Evolutionary conservation across 2,797 vertebrate genomes (phyloP), one percentile per base, ranked within the genome.

Genomic region (Sebastes itinus): DNA sequence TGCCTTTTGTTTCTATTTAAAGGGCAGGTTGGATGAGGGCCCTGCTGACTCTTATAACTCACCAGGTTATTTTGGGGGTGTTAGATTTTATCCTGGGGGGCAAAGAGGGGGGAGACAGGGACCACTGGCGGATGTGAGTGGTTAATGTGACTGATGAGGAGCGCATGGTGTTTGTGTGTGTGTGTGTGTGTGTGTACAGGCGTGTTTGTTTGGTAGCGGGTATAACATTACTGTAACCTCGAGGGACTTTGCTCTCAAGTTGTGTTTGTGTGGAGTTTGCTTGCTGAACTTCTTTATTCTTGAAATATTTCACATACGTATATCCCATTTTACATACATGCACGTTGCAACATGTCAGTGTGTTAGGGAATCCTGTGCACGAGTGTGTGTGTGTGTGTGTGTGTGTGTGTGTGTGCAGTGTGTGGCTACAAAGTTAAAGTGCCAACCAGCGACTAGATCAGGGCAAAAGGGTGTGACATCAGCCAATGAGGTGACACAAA

Each of bases 1-100:
- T 94, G 92, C 84, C 92, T 93, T 94, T 94, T 93, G 92, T 93
- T 93, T 89, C 92, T 95, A 92, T 94, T 86, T 88, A 94, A 93
- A 91, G 92, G 59, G 72, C 76, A 70, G 75, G 69, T 89, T 92
- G 89, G 90, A 89, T 67, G 85, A 91, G 72, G 86, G 90, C 89
- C 83, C 80, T 81, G 84, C 79, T 85, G 91, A 93, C 92, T 92
- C 88, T 94, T 93, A 93, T 94, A 93, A 92, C 93, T 88, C 79
- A 75, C 78, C 56, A 61, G 88, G 91, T 94, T 95, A 95, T 95
- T 95, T 94, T 89, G 68, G 91, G 87, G 91, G 88, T 89, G 93
- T 92, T 92, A 89, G 83, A 93, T 94, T 90, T 89, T 89, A 86
- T 88, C 65, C 88, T n/a, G 77, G 80, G 86, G 85, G 80, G 78